Percentiles rank a stretch among this genome's conserved stretches.
Conservation (phyloP, 35 echinoderm and acorn worm species). For the Diadema setosum region DNA sequence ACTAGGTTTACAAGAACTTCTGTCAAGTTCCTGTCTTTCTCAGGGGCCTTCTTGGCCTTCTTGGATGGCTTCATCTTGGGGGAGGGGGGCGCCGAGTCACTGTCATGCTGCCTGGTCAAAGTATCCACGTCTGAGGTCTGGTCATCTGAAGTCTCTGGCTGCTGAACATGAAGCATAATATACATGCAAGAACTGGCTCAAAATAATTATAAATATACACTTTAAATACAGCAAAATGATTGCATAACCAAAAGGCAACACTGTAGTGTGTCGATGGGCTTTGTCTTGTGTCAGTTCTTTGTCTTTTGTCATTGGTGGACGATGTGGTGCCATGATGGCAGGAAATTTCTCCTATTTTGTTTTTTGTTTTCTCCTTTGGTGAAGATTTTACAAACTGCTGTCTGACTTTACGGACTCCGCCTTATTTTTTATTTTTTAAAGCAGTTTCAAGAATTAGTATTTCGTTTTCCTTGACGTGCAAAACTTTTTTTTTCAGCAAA, state of each 20-base stretch:
- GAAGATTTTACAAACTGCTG: too few relatives aligned
- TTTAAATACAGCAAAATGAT: background rate
- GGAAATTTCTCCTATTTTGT: too few relatives aligned
- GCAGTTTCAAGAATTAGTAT: too few relatives aligned
- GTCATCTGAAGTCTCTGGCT: background rate
- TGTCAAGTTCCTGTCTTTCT: background rate
- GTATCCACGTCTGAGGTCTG: background rate
- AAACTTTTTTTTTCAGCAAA: too few relatives aligned
- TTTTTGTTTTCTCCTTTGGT: too few relatives aligned
- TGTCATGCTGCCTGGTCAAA: background rate
- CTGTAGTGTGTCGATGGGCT: too few relatives aligned
- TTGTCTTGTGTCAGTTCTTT: too few relatives aligned
- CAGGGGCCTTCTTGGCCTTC: background rate
- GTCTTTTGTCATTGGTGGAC: too few relatives aligned
- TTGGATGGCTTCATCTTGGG: background rate
- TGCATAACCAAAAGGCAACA: background rate
- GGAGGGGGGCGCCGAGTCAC: background rate
- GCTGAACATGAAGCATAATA: background rate
- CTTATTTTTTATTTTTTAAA: too few relatives aligned
- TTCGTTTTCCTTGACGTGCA: too few relatives aligned
- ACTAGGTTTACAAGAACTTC: constrained; percentile 8
- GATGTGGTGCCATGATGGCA: too few relatives aligned
- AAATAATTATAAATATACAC: background rate
- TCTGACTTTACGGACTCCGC: too few relatives aligned
- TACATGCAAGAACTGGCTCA: background rate